Evolutionary conservation across 2,797 vertebrate species (phyloP), one percentile per base, ranked within the genome.

Genomic region (Coendou prehensilis): DNA sequence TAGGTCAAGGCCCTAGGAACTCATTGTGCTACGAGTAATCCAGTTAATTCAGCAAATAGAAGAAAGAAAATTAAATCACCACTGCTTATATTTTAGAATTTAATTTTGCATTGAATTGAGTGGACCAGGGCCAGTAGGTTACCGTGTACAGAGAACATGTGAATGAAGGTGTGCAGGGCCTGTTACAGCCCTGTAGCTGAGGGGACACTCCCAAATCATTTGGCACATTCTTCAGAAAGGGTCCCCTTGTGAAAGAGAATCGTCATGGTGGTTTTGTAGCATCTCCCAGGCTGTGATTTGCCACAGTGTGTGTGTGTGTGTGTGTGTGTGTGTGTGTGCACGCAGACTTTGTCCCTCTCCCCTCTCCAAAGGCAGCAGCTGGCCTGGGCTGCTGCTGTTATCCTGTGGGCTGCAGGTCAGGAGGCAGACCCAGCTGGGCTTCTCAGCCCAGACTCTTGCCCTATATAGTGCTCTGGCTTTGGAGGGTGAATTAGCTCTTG

Each of bases 401-500:
- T 89, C 23, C 75, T 57, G 20, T 15, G 61, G 26, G 56, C 2
- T 30, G 26, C 0, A 20, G 37, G 2, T 28, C 41, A n/a, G 86
- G 10, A 33, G 52, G 37, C 50, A 26, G 47, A 63, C 28, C 69
- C 63, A 28, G 23, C 37, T 2, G 52, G 63, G 52, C 81, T 73
- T 37, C 4, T 78, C 50, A 63, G 87, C 69, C 67, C 63, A 79
- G 22, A 56, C 81, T 82, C 2, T 5, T 15, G 52, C 67, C 56
- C 91, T 73, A 4, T 84, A 61, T 83, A 84, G 80, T 61, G 78
- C 82, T 94, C 89, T 22, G 6, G 59, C 88, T 97, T 88, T 92
- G 69, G 63, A 93, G 84, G 67, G 52, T 54, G 90, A 92, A 92
- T 85, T 94, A 76, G 52, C 76, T 92, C 90, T 79, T 94, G 69